Evolutionary conservation across 2,797 vertebrate genomes (phyloP).

Genomic region (Pseudocheirus occidentalis): DNA sequence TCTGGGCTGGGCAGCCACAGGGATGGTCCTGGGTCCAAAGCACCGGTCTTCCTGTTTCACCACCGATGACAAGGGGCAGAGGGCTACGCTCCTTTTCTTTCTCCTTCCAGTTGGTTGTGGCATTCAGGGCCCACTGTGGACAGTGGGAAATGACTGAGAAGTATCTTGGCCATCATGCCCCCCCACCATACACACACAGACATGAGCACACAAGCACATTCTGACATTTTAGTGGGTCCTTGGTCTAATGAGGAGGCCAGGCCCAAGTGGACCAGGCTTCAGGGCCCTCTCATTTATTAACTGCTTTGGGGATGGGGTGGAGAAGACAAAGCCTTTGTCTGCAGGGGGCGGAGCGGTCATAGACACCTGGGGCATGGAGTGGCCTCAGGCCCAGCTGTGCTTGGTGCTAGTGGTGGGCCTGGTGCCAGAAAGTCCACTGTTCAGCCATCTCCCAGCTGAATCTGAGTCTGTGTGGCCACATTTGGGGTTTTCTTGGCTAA

Average conservation of each 20-base stretch:
- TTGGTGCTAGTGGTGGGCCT: background rate
- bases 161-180: background rate
- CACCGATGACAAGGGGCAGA: too few relatives aligned
- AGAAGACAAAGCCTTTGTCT: slow-evolving; percentile 21
- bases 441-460: background rate
- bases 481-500: background rate
- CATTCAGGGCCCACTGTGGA: too few relatives aligned
- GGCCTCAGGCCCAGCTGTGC: background rate
- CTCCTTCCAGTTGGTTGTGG: background rate
- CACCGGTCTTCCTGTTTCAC: background rate
- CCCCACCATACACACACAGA: background rate
- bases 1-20: background rate
- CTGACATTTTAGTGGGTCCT: background rate
- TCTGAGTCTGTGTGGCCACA: background rate
- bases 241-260: too few relatives aligned
- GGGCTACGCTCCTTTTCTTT: background rate
- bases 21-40: background rate
- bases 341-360: background rate
- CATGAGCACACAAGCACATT: background rate
- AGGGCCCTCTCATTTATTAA: background rate
- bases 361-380: background rate
- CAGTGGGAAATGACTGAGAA: background rate
- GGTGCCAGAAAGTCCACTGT: background rate
- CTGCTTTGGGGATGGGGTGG: background rate
- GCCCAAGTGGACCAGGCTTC: background rate